Evolutionary conservation across 1,140 invertebrate species (phyloP).

Genomic region (Halesus radiatus): DNA sequence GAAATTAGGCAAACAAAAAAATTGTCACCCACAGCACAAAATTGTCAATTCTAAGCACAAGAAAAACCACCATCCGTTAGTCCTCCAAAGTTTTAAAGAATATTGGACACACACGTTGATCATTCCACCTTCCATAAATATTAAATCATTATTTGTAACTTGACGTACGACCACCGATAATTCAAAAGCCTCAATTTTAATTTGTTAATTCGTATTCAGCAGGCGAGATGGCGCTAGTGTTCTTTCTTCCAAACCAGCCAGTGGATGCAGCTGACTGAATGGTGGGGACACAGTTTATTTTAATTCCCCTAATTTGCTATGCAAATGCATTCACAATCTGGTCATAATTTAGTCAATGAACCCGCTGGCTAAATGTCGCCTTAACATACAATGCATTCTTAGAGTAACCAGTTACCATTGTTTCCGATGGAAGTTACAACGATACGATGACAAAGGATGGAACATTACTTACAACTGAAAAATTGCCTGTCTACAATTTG

Average conservation of each 20-base stretch:
- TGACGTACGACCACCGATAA: too few relatives aligned
- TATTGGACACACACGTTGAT: too few relatives aligned
- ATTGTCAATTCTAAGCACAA: too few relatives aligned
- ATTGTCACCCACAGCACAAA: too few relatives aligned
- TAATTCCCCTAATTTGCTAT: conserved; percentile 2
- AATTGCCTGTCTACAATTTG: too few relatives aligned
- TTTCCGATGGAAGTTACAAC: background rate
- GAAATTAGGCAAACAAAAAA: too few relatives aligned
- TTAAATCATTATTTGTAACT: too few relatives aligned
- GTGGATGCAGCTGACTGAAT: background rate
- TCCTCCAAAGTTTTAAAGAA: too few relatives aligned
- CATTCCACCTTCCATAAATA: too few relatives aligned
- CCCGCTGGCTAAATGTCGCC: background rate
- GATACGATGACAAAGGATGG: too few relatives aligned
- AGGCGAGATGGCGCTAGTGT: background rate
- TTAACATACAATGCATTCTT: conserved; percentile 1
- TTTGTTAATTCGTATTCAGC: background rate
- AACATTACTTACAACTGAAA: too few relatives aligned
- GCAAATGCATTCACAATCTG: conserved; percentile 2
- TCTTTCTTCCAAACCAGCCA: background rate
- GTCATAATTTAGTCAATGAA: background rate
- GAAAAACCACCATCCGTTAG: too few relatives aligned
- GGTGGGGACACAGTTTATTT: background rate
- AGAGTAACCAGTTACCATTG: background rate
- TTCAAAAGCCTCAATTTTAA: background rate